A percentile compares a stretch with the other conserved stretches of the same genome.
These are phyloP conservation scores for Coregonus suidteri DNA, from an alignment of 2,797 vertebrate genomes.

Conservation along the genomic window DNA sequence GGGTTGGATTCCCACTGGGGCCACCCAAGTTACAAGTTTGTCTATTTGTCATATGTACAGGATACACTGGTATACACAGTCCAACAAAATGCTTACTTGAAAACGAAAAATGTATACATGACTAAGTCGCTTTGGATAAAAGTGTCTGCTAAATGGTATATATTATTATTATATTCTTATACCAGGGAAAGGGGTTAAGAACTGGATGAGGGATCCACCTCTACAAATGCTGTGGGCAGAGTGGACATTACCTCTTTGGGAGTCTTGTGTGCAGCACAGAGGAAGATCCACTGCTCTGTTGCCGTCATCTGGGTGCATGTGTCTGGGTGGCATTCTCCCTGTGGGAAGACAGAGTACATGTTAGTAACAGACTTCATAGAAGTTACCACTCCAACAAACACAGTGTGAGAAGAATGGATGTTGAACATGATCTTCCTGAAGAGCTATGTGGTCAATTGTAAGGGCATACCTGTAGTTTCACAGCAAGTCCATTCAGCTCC, in stretches of 20 bases:
- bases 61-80: too few species aligned
- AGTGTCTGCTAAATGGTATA: too few species aligned
- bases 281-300: constrained; percentile 91
- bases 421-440: not conserved
- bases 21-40: too few species aligned
- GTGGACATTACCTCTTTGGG: constrained; percentile 82
- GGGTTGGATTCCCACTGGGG: too few species aligned
- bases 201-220: not conserved
- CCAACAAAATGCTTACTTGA: too few species aligned
- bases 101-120: too few species aligned
- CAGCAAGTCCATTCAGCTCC: constrained; percentile 88
- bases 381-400: not conserved
- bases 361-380: not conserved
- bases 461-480: constrained; percentile 86
- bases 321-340: constrained; percentile 89
- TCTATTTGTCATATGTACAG: too few species aligned
- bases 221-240: too few species aligned
- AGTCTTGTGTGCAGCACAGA: constrained; percentile 91
- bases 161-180: too few species aligned
- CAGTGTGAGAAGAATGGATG: not conserved
- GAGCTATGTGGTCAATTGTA: not conserved
- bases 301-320: constrained; percentile 91
- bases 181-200: not conserved
- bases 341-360: constrained; percentile 34
- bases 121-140: too few species aligned